Base-by-base conservation (phyloP, 1,140 invertebrate genomes). In the Eurytemora carolleeae region DNA sequence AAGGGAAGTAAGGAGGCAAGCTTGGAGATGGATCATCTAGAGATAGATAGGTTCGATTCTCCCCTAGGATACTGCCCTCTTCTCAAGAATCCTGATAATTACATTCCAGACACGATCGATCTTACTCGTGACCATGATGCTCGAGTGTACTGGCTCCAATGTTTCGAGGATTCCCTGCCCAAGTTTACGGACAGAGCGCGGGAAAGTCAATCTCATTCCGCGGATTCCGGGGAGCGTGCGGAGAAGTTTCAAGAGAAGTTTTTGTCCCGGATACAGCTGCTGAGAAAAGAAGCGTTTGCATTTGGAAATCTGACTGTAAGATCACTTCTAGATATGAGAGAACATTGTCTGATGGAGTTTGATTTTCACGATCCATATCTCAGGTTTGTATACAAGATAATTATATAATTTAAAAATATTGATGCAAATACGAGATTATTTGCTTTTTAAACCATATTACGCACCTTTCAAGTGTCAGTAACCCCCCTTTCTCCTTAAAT, bases 321-420 rank as follows among this genome's bases (percentile, higher is more conserved):
- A 70, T 84, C 83, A 69, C 75, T 97, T 61, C 75, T 97, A 59
- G 89, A 95, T 70, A 84, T 89, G 55, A 87, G 93, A 68, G 87
- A 93, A 74, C 88, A 88, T 69, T 88, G 82, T 70, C 77, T 96
- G 68, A 80, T 84, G 66, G 84, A 89, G 68, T 89, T 85, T 71
- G 84, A 88, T 63, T 97, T 97, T 72, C 84, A 85, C 67, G 92
- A 97, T 76, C 82, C 90, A 15, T 97, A 91, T 80, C 77, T 84
- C 55, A 77, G 72, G 76, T 44, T n/a, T n/a, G n/a, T n/a, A n/a
- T n/a, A n/a, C n/a, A n/a, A n/a, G n/a, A n/a, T n/a, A n/a, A n/a
- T n/a, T n/a, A n/a, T n/a, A n/a, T n/a, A n/a, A n/a, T n/a, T n/a
- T n/a, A n/a, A n/a, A n/a, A n/a, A n/a, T n/a, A n/a, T n/a, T n/a